Base-by-base conservation (phyloP, 2,888 invertebrate genomes). In the Noctua fimbriata region DNA sequence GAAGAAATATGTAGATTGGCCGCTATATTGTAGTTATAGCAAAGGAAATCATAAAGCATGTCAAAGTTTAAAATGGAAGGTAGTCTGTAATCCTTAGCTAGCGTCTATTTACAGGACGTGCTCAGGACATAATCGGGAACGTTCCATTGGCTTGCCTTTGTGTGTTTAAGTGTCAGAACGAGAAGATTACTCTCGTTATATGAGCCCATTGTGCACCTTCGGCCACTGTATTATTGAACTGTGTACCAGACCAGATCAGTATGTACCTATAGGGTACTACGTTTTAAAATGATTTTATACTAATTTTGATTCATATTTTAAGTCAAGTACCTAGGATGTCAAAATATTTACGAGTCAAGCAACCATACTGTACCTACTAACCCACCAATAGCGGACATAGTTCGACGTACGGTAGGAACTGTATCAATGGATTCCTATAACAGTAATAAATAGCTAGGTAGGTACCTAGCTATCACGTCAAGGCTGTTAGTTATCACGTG, bases 21-120 rank as follows among this genome's bases (percentile, higher is more conserved):
- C 44, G 44, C 52, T 76, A 69, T 52, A 76, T 66, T 58, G 28
- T 67, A 63, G 73, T 78, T 69, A 78, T 36, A 55, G 36, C 69
- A 91, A 90, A 92, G 92, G 92, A 93, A 91, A 92, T 89, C 86
- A 93, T 93, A 93, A 93, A 92, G 85, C 90, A 92, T 92, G 89
- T 91, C 91, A 89, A 90, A 88, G 87, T 91, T 88, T 90, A 81
- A 89, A 91, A 90, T 88, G 88, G 91, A 83, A 88, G 80, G 81
- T 81, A 76, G 71, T 76, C 70, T 84, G 74, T 84, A 85, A 84
- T 86, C 73, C 77, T 71, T 87, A 89, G 85, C 86, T 88, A 91
- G 85, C 88, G 90, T 90, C 91, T 93, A 94, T 94, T 94, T 93
- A 94, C 95, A 95, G 94, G 94, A 95, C 93, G 95, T 93, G 83